These are phyloP conservation scores for Erethizon dorsatum DNA, from an alignment of 2,797 vertebrate species.

Conservation along the genomic window DNA sequence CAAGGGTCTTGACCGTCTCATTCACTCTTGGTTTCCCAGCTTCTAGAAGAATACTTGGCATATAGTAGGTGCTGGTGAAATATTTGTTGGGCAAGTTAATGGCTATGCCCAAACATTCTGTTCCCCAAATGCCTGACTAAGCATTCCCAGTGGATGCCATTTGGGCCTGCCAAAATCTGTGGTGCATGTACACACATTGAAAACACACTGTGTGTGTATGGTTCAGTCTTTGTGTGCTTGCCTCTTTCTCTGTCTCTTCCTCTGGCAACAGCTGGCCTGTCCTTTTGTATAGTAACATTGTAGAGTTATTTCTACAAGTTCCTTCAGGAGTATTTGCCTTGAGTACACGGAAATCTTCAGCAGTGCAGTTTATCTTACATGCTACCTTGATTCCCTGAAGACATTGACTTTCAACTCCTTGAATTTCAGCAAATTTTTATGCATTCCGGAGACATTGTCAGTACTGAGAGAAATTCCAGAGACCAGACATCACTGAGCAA, in stretches of 20 bases:
- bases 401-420: conserved; percentile 64
- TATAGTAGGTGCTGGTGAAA: conserved; percentile 1
- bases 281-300: conserved; percentile 8
- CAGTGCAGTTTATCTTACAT: background rate
- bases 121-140: background rate
- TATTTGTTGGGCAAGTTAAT: conserved; percentile 53
- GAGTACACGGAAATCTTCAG: background rate
- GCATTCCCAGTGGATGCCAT: background rate
- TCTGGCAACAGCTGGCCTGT: background rate
- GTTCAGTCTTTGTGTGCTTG: background rate
- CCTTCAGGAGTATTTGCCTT: conserved; percentile 29
- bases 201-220: background rate
- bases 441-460: conserved; percentile 55
- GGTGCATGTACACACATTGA: background rate
- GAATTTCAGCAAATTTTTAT: conserved; percentile 60
- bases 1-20: background rate
- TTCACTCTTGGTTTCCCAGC: background rate
- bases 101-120: conserved; percentile 15
- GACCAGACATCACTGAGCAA: conserved; percentile 10
- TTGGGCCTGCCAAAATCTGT: background rate
- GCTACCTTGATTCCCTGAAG: conserved; percentile 59
- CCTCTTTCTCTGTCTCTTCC: background rate
- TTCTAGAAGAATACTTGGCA: background rate
- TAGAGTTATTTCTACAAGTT: conserved; percentile 24
- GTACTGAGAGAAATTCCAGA: conserved; percentile 65